phyloP scores from a whole-genome alignment of 2,888 invertebrate species.

The Hydrotaea diabolus region DNA sequence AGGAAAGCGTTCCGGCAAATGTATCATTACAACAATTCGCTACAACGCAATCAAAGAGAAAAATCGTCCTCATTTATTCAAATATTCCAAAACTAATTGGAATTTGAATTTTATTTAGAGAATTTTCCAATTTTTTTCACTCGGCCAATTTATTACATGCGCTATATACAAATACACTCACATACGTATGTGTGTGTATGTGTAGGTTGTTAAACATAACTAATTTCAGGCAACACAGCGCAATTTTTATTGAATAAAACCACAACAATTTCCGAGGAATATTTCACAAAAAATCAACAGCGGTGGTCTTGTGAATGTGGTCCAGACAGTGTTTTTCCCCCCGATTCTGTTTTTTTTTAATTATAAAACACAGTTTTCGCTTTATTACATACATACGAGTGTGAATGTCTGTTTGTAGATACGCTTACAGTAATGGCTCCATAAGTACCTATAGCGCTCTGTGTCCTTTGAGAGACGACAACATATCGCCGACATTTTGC shows the following conservation, averaged over 20 bases:
- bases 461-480: background rate
- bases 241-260: constrained; percentile 38
- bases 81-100: constrained; percentile 44
- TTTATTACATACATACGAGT: background rate
- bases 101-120: constrained; percentile 39
- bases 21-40: constrained; percentile 31
- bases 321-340: constrained; percentile 47
- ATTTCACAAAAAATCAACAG: constrained; percentile 14
- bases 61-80: constrained; percentile 36
- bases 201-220: constrained; percentile 31
- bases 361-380: constrained; percentile 41
- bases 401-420: background rate
- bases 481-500: background rate
- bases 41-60: constrained; percentile 41
- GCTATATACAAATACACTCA: background rate
- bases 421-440: background rate
- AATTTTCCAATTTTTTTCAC: constrained; percentile 6
- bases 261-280: constrained; percentile 58
- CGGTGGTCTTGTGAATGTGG: constrained; percentile 52
- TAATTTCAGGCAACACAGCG: constrained; percentile 50
- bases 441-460: background rate
- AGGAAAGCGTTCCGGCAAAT: constrained; percentile 2
- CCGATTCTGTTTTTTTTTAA: constrained; percentile 47
- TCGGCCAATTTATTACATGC: constrained; percentile 25
- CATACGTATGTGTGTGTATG: background rate